Base-by-base conservation (phyloP, 2,888 invertebrate genomes). In the Amphiduros pacificus region DNA sequence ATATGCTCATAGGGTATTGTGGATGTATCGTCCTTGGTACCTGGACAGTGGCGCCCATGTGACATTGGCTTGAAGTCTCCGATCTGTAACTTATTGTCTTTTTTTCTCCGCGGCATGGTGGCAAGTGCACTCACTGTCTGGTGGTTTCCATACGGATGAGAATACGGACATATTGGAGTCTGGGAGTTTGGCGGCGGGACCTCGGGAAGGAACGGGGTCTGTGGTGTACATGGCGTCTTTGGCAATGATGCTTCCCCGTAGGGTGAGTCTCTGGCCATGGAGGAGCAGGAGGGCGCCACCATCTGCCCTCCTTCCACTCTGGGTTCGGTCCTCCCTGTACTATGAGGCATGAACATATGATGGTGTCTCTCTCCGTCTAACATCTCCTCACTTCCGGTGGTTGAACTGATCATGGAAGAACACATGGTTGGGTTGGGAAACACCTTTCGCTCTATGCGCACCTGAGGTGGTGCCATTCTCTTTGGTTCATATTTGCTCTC, bases 371-470 rank as follows among this genome's bases (percentile, higher is more conserved):
- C n/a, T n/a, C n/a, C n/a, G 27, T 66, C 55, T 26, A 67, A 49
- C 65, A 74, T 68, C 58, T 77, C 75, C 55, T 75, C 73, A 65
- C 75, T 76, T 61, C 72, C 74, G 59, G 76, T 75, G 41, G 77
- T 77, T 65, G 77, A 77, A n/a, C 76, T 69, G 29, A 78, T 63
- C 2, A 76, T 77, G 49, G 75, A 73, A 56, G 74, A 66, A 49
- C 72, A 64, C 11, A 67, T 64, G 11, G 66, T 58, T 14, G 57
- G 48, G 27, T 58, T 57, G 32, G 62, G 71, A 60, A 77, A 77
- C 27, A 76, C 72, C 61, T 78, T 79, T 31, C 82, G 70, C 62
- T 80, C 81, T 22, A 82, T 80, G 41, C 74, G 71, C 27, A 82
- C 73, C 63, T 62, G 58, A 17, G 67, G 69, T 20, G 65, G 61